A percentile compares a stretch with the other conserved stretches of the same genome.
phyloP scores from a whole-genome alignment of 1,140 invertebrate genomes.

The Pseudomyrmex gracilis region DNA sequence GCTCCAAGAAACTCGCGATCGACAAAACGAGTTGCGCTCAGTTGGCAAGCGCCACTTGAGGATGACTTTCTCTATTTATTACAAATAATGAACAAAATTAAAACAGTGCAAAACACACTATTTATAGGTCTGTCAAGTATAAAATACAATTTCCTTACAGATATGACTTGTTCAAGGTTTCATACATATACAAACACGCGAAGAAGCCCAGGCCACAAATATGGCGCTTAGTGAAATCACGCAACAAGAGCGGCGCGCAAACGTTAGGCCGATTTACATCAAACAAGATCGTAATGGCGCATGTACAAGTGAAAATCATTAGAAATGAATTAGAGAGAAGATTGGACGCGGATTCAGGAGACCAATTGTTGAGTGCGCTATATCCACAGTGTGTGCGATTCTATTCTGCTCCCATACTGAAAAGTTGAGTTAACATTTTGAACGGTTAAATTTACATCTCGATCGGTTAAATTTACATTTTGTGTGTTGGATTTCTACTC shows the following conservation, averaged over 20 bases:
- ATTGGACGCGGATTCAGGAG: too few species aligned
- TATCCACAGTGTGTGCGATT: too few species aligned
- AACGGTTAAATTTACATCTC: too few species aligned
- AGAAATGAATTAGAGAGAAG: too few species aligned
- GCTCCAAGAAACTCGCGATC: not conserved
- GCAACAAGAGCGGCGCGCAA: conserved; percentile 20
- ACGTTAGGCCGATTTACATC: not conserved
- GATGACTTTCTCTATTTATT: not conserved
- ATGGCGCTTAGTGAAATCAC: conserved; percentile 67
- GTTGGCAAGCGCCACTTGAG: conserved; percentile 15
- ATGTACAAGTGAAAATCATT: too few species aligned
- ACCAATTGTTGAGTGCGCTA: too few species aligned
- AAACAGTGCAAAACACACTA: too few species aligned
- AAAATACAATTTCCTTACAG: not conserved
- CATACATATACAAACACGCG: conserved; percentile 48
- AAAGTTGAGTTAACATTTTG: too few species aligned
- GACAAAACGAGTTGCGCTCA: conserved; percentile 29
- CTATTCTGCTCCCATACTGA: too few species aligned
- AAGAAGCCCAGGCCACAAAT: conserved; percentile 69
- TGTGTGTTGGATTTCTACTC: too few species aligned
- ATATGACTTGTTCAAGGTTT: not conserved
- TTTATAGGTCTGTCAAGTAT: not conserved
- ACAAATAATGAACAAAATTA: not conserved
- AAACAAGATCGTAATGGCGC: too few species aligned
- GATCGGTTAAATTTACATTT: too few species aligned